phyloP scores from a whole-genome alignment of 2,888 invertebrate genomes.

The Monochamus alternatus region DNA sequence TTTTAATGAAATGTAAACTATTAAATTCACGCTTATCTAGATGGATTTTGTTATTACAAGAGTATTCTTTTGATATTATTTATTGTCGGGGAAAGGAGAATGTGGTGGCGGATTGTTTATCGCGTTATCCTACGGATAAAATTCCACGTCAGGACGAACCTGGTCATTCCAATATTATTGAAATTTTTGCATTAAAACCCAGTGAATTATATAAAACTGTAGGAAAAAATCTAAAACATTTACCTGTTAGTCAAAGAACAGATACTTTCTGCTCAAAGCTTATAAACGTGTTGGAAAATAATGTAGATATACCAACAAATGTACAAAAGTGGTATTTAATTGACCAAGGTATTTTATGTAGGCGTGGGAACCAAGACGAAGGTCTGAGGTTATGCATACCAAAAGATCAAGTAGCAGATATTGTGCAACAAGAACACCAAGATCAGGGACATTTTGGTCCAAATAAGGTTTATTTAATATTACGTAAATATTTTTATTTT shows the following conservation, averaged over 20 bases:
- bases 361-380: not conserved
- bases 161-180: not conserved
- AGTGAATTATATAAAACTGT: not conserved
- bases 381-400: not conserved
- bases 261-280: no score
- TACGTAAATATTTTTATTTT: not conserved
- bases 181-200: not conserved
- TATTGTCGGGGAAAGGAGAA: constrained; percentile 44
- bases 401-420: not conserved
- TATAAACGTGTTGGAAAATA: no score
- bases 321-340: no score
- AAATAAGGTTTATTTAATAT: not conserved
- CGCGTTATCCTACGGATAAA: constrained; percentile 38
- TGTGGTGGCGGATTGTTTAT: constrained; percentile 40
- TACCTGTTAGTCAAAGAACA: no score
- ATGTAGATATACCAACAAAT: no score
- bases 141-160: not conserved
- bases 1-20: constrained; percentile 36
- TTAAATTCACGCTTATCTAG: constrained; percentile 35
- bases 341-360: not conserved
- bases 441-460: constrained; percentile 3
- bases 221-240: not conserved
- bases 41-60: no score
- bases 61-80: constrained; percentile 37
- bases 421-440: not conserved